Conservation (phyloP, 2,888 invertebrate species). For the Parnassius orleans region DNA sequence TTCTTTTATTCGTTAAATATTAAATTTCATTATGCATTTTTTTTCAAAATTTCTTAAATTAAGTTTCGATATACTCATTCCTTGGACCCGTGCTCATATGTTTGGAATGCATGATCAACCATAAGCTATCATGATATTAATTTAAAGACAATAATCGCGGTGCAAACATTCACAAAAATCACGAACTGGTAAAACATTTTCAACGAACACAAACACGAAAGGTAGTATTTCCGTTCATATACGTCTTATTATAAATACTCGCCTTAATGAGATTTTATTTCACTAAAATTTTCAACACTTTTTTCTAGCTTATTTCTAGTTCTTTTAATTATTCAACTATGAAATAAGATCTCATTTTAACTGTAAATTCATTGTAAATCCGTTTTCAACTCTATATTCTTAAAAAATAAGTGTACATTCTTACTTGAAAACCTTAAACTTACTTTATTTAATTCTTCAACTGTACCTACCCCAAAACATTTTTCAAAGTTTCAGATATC, state of each 20-base stretch:
- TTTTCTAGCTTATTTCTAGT: slow-evolving; percentile 29
- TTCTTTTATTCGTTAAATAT: slow-evolving; percentile 34
- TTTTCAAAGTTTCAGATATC: slow-evolving; percentile 71
- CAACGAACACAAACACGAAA: slow-evolving; percentile 68
- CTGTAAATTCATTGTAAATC: slow-evolving; percentile 53
- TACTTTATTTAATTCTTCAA: slow-evolving; percentile 46
- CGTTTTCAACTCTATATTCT: slow-evolving; percentile 39
- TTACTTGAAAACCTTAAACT: slow-evolving; percentile 35
- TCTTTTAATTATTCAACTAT: slow-evolving; percentile 28
- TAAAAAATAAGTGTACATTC: slow-evolving; percentile 51
- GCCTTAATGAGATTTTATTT: slow-evolving; percentile 51
- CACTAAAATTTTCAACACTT: slow-evolving; percentile 35
- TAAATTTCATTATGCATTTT: slow-evolving; percentile 35
- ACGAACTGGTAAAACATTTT: slow-evolving; percentile 73
- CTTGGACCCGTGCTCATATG: slow-evolving; percentile 62
- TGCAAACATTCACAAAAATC: slow-evolving; percentile 68
- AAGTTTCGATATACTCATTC: slow-evolving; percentile 69
- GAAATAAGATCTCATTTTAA: slow-evolving; percentile 56
- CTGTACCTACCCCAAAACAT: slow-evolving; percentile 55
- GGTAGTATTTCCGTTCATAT: slow-evolving; percentile 76
- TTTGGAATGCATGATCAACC: slow-evolving; percentile 70
- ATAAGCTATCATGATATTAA: slow-evolving; percentile 66
- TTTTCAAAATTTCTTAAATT: slow-evolving; percentile 30
- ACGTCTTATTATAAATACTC: slow-evolving; percentile 55
- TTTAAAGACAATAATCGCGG: slow-evolving; percentile 52